A percentile compares a stretch with the other conserved stretches of the same genome.
These are phyloP conservation scores for Chiloscyllium plagiosum DNA, from an alignment of 2,113 vertebrate genomes.

Conservation along the genomic window DNA sequence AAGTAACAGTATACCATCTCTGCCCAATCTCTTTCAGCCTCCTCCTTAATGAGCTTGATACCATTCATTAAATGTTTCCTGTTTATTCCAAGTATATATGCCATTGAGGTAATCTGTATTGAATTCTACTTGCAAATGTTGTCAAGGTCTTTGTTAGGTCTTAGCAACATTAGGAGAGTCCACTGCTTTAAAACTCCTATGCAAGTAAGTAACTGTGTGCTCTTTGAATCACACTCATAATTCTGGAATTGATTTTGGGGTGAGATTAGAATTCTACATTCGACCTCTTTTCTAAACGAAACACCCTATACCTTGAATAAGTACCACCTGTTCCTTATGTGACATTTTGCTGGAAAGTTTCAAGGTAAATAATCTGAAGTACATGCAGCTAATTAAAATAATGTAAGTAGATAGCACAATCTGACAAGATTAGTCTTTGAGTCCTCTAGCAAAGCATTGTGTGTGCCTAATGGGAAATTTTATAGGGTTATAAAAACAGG, in stretches of 20 bases:
- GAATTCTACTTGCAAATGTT: neutral
- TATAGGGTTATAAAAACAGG: too few species aligned
- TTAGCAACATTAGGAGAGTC: neutral
- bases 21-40: too few species aligned
- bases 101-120: neutral
- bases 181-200: neutral
- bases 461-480: neutral
- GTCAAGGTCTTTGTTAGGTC: neutral
- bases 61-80: neutral
- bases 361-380: neutral
- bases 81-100: neutral
- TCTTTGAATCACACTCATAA: neutral
- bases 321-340: neutral
- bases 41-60: neutral
- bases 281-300: neutral
- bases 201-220: neutral
- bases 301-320: neutral
- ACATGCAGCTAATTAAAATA: neutral
- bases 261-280: neutral
- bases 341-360: too few species aligned
- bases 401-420: neutral
- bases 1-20: neutral
- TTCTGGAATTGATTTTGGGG: too few species aligned
- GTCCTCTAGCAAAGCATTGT: neutral
- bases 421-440: neutral